Percentiles rank a stretch among this genome's conserved stretches.
Evolutionary conservation across 2,113 vertebrate genomes (phyloP).

Genomic region (Stegostoma tigrinum): DNA sequence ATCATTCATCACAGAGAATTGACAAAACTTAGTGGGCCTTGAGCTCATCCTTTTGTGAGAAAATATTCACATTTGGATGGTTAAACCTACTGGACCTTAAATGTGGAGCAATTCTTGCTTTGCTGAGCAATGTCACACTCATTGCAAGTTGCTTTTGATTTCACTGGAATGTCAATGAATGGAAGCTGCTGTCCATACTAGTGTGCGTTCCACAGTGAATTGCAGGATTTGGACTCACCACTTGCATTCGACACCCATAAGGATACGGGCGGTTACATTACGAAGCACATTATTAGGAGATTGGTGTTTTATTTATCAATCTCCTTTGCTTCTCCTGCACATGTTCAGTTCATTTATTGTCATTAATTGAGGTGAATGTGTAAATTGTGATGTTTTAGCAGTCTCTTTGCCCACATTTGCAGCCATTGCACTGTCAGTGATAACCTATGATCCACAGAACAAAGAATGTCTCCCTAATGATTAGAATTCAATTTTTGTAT

Average conservation of each 20-base stretch:
- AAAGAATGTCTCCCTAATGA: not conserved
- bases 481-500: not conserved
- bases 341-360: not conserved
- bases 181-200: not conserved
- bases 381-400: not conserved
- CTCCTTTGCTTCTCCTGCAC: not conserved
- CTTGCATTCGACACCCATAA: too few relatives aligned
- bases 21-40: conserved; percentile 2
- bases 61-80: not conserved
- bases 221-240: not conserved
- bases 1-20: conserved; percentile 32
- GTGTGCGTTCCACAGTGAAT: too few relatives aligned
- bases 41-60: conserved; percentile 27
- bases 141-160: not conserved
- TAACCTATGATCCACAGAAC: not conserved
- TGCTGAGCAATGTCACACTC: not conserved
- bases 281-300: not conserved
- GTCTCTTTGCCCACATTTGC: not conserved
- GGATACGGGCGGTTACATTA: not conserved
- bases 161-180: not conserved
- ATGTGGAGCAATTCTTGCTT: not conserved
- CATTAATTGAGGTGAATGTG: not conserved
- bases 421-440: not conserved
- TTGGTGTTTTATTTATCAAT: not conserved
- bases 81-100: conserved; percentile 23